Percentiles rank a stretch among this genome's conserved stretches.
Conservation (phyloP, 2,888 invertebrate species). For the Enchytraeus crypticus region DNA sequence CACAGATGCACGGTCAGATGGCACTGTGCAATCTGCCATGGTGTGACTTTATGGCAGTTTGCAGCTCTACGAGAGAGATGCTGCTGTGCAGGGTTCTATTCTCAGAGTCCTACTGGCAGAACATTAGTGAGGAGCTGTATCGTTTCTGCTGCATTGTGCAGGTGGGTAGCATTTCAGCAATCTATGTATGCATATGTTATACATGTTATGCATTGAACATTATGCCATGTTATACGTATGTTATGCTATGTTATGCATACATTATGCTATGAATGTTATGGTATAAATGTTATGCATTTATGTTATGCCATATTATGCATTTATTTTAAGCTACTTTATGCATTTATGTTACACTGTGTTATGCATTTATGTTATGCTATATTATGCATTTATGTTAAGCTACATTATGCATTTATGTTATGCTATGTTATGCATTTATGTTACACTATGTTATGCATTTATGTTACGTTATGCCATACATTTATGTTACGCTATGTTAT, state of each 20-base stretch:
- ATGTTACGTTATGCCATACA: neutral
- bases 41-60: constrained; percentile 39
- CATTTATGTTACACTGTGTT: neutral
- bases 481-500: neutral
- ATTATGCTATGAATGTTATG: neutral
- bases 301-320: too few species aligned
- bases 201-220: too few species aligned
- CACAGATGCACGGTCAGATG: constrained; percentile 39
- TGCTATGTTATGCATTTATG: too few species aligned
- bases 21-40: constrained; percentile 30
- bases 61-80: constrained; percentile 31
- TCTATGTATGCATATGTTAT: too few species aligned
- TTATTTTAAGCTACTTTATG: neutral
- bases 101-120: constrained; percentile 29
- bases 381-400: too few species aligned
- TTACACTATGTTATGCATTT: too few species aligned
- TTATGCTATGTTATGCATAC: neutral
- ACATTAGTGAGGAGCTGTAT: constrained; percentile 24
- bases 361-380: too few species aligned
- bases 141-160: constrained; percentile 31
- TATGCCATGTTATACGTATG: neutral
- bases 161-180: too few species aligned
- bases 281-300: neutral
- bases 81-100: constrained; percentile 32
- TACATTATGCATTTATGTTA: neutral